Conservation (phyloP, 2,113 vertebrate species). For the Rostratula benghalensis region DNA sequence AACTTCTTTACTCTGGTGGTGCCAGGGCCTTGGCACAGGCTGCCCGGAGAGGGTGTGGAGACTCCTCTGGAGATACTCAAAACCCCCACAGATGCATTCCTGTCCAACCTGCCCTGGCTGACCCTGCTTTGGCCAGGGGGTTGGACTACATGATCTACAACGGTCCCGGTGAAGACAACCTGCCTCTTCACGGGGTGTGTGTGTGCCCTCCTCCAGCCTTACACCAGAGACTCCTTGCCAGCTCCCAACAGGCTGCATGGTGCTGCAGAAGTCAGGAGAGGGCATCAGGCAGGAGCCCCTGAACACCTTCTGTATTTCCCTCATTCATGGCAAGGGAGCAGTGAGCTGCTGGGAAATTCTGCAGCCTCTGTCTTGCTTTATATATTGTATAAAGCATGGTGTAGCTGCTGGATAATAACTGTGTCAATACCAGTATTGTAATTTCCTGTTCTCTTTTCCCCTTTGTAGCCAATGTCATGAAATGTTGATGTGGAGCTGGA, state of each 20-base stretch:
- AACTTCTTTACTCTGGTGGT: neutral
- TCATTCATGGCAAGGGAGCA: rapidly evolving
- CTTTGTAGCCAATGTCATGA: neutral
- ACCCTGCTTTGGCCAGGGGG: neutral
- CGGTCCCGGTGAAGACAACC: too few species aligned
- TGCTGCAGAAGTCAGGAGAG: neutral
- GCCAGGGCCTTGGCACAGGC: neutral
- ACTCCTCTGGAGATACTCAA: neutral
- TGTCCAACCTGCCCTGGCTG: neutral
- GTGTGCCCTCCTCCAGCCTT: neutral
- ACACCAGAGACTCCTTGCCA: rapidly evolving
- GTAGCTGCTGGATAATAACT: neutral
- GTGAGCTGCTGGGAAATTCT: neutral
- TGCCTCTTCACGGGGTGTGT: neutral
- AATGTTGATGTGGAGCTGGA: neutral
- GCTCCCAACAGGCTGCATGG: neutral
- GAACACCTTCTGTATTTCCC: neutral
- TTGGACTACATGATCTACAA: neutral
- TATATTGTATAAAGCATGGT: too few species aligned
- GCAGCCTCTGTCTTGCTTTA: neutral
- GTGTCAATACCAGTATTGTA: neutral
- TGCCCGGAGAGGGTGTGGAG: neutral
- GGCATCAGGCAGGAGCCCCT: too few species aligned
- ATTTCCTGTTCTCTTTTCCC: neutral
- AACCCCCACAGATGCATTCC: neutral